phyloP scores from a whole-genome alignment of 92 coral and sea anemone species.

The Porites evermanni region DNA sequence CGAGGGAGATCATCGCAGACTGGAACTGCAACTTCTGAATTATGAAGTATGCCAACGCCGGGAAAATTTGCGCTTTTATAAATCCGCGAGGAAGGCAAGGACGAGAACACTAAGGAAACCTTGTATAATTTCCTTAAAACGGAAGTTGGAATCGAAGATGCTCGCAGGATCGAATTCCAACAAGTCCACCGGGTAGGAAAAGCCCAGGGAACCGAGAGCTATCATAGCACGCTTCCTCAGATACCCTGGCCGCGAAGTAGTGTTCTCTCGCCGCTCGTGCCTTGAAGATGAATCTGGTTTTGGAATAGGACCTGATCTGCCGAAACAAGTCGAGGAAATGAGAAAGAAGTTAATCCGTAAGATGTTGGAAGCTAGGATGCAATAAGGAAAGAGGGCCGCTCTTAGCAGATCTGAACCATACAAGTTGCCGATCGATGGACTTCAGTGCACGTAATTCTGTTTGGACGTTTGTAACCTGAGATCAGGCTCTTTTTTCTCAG shows the following conservation, averaged over 20 bases:
- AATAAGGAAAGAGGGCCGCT: constrained; percentile 36
- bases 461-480: neutral
- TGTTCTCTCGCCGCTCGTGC: neutral
- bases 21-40: constrained; percentile 12
- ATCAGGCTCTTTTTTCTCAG: no score
- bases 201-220: neutral
- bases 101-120: neutral
- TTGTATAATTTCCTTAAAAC: neutral
- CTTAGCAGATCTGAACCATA: constrained; percentile 49
- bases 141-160: neutral
- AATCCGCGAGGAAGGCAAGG: neutral
- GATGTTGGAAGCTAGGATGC: constrained; percentile 2
- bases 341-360: constrained; percentile 11
- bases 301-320: constrained; percentile 24
- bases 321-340: constrained; percentile 20
- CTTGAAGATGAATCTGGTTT: neutral
- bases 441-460: neutral
- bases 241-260: constrained; percentile 5
- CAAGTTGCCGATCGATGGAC: constrained; percentile 32
- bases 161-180: neutral
- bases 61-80: constrained; percentile 26
- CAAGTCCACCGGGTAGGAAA: constrained; percentile 25
- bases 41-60: constrained; percentile 15
- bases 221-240: constrained; percentile 35
- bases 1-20: neutral